Conservation (phyloP, 1,140 invertebrate species). For the Lamellibrachia luymesi region DNA sequence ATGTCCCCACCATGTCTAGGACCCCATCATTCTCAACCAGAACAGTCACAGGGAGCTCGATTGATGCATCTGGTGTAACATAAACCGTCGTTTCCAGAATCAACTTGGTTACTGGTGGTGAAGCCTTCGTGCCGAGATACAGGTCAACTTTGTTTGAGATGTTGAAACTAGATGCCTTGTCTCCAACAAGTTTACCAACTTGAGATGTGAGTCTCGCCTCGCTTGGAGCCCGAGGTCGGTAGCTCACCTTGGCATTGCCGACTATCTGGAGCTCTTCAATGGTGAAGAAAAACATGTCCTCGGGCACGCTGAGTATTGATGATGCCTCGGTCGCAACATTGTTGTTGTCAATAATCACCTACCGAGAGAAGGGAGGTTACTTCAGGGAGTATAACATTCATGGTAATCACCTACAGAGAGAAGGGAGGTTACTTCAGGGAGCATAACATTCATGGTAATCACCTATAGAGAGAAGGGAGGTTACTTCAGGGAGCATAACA, state of each 20-base stretch:
- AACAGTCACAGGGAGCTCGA: conserved; percentile 37
- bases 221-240: conserved; percentile 21
- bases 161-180: conserved; percentile 4
- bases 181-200: conserved; percentile 28
- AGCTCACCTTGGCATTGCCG: conserved; percentile 26
- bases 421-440: too few species aligned
- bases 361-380: not conserved
- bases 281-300: conserved; percentile 24
- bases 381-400: not conserved
- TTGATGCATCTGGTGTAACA: conserved; percentile 24
- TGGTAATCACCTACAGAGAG: too few species aligned
- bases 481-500: too few species aligned
- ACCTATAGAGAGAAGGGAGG: too few species aligned
- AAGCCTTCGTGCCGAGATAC: conserved; percentile 9
- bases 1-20: conserved; percentile 39
- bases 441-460: too few species aligned
- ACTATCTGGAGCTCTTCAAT: conserved; percentile 31
- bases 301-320: conserved; percentile 29
- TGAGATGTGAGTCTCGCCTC: conserved; percentile 26
- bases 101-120: not conserved
- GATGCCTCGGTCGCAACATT: conserved; percentile 25
- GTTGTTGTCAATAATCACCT: conserved; percentile 29
- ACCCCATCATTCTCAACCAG: conserved; percentile 32
- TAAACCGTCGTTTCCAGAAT: conserved; percentile 10
- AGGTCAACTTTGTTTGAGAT: conserved; percentile 29